Evolutionary conservation across 2,113 vertebrate genomes (phyloP), one percentile per base, ranked within the genome.

Genomic region (Theristicus caerulescens): DNA sequence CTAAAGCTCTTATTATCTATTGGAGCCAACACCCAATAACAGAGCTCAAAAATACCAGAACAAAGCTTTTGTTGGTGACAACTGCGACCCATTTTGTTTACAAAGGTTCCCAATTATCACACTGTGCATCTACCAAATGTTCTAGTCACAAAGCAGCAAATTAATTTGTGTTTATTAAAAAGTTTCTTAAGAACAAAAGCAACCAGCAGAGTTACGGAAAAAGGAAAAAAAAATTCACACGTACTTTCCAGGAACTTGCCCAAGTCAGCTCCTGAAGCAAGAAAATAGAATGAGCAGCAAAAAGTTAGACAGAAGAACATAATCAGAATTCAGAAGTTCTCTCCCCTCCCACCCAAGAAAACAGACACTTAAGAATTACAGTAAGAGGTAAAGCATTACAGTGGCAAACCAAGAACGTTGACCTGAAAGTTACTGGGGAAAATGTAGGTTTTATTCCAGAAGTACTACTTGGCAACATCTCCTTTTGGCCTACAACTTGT

Each of bases 241-340:
- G 77, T 96, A 95, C 96, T 97, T 95, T 95, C 94, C 91, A 95
- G 82, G 93, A 96, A 96, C 94, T 93, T 96, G 88, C 96, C 94
- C 91, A 95, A 96, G 77, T 93, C 96, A 96, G 96, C 94, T 97
- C 97, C 95, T 97, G 97, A 97, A 96, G 96, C 93, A 95, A 89
- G 93, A 86, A 96, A 97, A 95, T 2, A 95, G 86, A 97, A 96
- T 13, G 84, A 95, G 89, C 78, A 91, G 78, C 47, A 62, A 94
- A 31, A 94, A 62, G 74, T 96, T 96, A 97, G 76, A 69, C 27
- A 90, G 62, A 90, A 38, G 8, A 89, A 79, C 11, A 90, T 7
- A 61, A 85, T 12, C 44, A 73, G 17, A 82, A 89, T 69, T 82
- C 62, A 72, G 3, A 90, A 82, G 34, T 55, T 64, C 26, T 31